Evolutionary conservation across 2,113 vertebrate species (phyloP).

Genomic region (Myiopsitta monachus): DNA sequence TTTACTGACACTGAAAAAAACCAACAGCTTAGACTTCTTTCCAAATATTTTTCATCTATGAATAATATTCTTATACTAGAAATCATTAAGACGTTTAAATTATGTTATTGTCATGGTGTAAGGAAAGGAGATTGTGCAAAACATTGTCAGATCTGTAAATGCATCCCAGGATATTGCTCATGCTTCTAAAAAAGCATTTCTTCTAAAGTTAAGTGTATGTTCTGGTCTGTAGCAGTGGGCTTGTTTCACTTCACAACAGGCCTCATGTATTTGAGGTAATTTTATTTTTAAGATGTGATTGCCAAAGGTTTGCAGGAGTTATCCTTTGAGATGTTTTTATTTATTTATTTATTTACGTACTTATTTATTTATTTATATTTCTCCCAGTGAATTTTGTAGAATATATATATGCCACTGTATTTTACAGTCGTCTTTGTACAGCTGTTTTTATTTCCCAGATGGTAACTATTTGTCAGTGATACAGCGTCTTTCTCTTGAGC

Average conservation of each 20-base stretch:
- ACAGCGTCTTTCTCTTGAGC: background rate
- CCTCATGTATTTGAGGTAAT: background rate
- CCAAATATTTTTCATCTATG: background rate
- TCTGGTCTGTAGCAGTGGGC: background rate
- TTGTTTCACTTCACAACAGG: background rate
- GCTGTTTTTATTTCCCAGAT: background rate
- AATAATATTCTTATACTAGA: background rate
- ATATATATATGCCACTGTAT: background rate
- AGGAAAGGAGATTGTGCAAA: background rate
- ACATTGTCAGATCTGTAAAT: background rate
- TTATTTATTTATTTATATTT: background rate
- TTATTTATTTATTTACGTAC: background rate
- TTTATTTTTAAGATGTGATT: background rate
- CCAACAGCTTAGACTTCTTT: background rate
- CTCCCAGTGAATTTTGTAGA: background rate
- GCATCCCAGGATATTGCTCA: background rate
- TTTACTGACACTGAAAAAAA: background rate
- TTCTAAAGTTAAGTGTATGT: background rate
- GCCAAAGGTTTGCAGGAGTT: background rate
- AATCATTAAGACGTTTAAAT: background rate
- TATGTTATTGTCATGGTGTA: background rate
- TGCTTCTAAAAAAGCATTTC: background rate
- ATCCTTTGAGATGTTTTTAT: background rate
- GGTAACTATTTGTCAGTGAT: background rate
- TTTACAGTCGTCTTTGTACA: constrained; percentile 8